Percentiles rank a stretch among this genome's conserved stretches.
Evolutionary conservation across 2,888 invertebrate species (phyloP).

Genomic region (Antheraea assamensis): DNA sequence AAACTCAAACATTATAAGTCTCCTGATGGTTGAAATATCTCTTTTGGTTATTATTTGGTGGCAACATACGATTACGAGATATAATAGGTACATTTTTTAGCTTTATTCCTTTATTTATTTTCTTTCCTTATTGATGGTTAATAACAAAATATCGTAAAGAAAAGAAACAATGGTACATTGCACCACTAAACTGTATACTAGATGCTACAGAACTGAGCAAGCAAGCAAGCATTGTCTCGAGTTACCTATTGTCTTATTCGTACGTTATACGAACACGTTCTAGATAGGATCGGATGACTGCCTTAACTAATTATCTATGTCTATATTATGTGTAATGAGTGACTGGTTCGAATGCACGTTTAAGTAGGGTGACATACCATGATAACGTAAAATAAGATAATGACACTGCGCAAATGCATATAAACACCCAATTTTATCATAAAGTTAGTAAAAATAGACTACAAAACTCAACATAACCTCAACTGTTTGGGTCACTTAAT

Average conservation of each 20-base stretch:
- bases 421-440: background rate
- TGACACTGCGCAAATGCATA: background rate
- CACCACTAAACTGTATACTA: background rate
- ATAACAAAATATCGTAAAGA: background rate
- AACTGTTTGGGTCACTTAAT: background rate
- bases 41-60: no score
- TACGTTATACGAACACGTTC: background rate
- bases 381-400: background rate
- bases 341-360: background rate
- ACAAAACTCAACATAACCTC: background rate
- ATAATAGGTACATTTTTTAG: no score
- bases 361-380: background rate
- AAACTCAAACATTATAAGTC: no score
- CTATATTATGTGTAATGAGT: background rate
- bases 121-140: no score
- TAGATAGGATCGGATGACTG: background rate
- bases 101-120: no score
- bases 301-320: background rate
- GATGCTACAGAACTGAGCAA: conserved; percentile 1
- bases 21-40: no score
- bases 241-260: conserved; percentile 7
- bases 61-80: no score
- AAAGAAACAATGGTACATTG: background rate
- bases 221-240: conserved; percentile 1
- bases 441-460: background rate